Evolutionary conservation across 1,140 invertebrate genomes (phyloP).

Genomic region (Lasaia peninsularis): DNA sequence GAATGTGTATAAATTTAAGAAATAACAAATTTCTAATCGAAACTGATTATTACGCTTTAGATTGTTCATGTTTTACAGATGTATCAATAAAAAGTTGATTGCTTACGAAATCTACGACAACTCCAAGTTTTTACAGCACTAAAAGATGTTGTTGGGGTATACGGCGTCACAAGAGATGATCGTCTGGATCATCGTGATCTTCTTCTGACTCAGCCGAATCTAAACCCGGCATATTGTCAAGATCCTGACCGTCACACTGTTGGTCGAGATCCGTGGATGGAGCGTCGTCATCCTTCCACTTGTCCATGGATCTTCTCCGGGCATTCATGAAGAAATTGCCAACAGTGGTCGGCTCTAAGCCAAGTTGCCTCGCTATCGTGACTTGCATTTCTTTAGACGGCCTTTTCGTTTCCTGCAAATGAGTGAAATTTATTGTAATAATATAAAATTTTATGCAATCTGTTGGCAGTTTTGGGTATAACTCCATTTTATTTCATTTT

Average conservation of each 20-base stretch:
- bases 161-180: conserved; percentile 71
- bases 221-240: conserved; percentile 62
- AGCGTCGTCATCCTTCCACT: conserved; percentile 95
- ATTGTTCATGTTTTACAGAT: too few species aligned
- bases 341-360: conserved; percentile 98
- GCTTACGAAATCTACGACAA: conserved; percentile 29
- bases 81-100: conserved; percentile 13
- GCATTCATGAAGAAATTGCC: conserved; percentile 99
- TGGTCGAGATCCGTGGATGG: conserved; percentile 61
- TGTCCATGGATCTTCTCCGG: conserved; percentile 97
- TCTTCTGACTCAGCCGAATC: conserved; percentile 68
- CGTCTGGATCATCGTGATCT: conserved; percentile 66
- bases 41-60: too few species aligned
- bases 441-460: too few species aligned
- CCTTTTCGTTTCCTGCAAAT: conserved; percentile 96
- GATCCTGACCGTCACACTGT: conserved; percentile 54
- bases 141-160: conserved; percentile 57
- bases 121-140: conserved; percentile 61
- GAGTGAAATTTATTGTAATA: too few species aligned
- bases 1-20: too few species aligned
- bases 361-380: conserved; percentile 98
- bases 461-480: too few species aligned
- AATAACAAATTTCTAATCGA: too few species aligned
- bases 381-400: conserved; percentile 99
- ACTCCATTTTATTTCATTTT: neutral